phyloP scores from a whole-genome alignment of 2,888 invertebrate genomes.

The Fabriciana adippe region DNA sequence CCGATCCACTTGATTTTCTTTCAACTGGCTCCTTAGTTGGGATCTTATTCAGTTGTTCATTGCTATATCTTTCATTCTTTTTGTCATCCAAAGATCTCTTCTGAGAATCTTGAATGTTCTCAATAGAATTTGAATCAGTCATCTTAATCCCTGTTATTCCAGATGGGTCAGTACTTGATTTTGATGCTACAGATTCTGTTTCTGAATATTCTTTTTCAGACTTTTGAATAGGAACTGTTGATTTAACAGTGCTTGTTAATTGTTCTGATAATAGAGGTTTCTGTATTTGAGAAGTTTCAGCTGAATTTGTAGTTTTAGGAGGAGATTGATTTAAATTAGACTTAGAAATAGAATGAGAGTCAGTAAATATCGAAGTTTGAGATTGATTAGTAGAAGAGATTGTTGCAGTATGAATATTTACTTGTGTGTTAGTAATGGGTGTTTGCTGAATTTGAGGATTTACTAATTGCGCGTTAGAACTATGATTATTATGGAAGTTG shows the following conservation, averaged over 20 bases:
- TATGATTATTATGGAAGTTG: constrained; percentile 38
- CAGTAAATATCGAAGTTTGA: constrained; percentile 40
- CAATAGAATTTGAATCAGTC: constrained; percentile 55
- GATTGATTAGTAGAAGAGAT: constrained; percentile 40
- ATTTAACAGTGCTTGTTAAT: constrained; percentile 50
- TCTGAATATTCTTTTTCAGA: constrained; percentile 69
- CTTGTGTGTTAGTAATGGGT: constrained; percentile 36
- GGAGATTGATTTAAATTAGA: constrained; percentile 52
- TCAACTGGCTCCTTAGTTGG: constrained; percentile 76
- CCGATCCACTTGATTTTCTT: constrained; percentile 73
- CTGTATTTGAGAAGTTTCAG: constrained; percentile 57
- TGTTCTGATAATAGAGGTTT: constrained; percentile 57
- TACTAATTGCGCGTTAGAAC: constrained; percentile 26
- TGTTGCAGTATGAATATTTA: constrained; percentile 37
- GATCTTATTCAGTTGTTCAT: constrained; percentile 71
- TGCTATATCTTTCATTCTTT: constrained; percentile 61
- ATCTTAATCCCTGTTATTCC: constrained; percentile 50
- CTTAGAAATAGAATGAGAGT: constrained; percentile 38
- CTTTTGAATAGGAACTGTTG: constrained; percentile 59
- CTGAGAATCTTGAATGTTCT: constrained; percentile 58
- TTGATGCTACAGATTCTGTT: constrained; percentile 62
- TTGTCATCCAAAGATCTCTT: constrained; percentile 64
- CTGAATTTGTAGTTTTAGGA: constrained; percentile 44
- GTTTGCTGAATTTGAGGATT: constrained; percentile 34
- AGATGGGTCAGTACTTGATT: constrained; percentile 61